Evolutionary conservation across 2,888 invertebrate genomes (phyloP).

Genomic region (Aleiodes testaceus): DNA sequence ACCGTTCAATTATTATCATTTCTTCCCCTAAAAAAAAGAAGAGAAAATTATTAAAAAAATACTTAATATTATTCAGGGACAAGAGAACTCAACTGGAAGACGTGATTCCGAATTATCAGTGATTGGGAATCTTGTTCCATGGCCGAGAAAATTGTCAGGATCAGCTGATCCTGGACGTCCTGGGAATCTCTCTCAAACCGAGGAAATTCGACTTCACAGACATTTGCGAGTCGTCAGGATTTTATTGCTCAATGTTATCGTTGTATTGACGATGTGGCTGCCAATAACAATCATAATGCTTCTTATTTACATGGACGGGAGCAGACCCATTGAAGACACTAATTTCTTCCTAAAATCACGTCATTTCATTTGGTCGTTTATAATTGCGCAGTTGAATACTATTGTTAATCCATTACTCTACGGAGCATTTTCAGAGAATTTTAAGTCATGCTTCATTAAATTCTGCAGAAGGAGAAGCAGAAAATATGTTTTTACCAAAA

Average conservation of each 20-base stretch:
- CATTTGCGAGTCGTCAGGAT: slow-evolving; percentile 75
- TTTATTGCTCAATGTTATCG: slow-evolving; percentile 75
- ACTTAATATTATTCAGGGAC: slow-evolving; percentile 45
- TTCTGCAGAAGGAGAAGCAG: slow-evolving; percentile 65
- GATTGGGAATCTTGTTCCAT: slow-evolving; percentile 74
- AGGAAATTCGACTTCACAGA: slow-evolving; percentile 74
- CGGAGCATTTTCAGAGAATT: slow-evolving; percentile 76
- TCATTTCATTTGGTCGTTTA: slow-evolving; percentile 75
- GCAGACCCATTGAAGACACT: slow-evolving; percentile 73
- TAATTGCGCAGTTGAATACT: slow-evolving; percentile 75
- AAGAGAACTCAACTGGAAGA: slow-evolving; percentile 60
- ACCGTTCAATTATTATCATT: no score
- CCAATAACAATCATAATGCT: slow-evolving; percentile 76
- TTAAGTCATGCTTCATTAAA: slow-evolving; percentile 72
- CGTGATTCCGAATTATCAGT: slow-evolving; percentile 75
- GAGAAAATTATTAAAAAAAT: no score
- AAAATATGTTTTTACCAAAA: not conserved
- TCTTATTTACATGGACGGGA: slow-evolving; percentile 76
- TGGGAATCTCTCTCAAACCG: slow-evolving; percentile 74
- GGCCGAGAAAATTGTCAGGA: slow-evolving; percentile 72
- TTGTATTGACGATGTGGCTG: slow-evolving; percentile 77
- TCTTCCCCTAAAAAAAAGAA: no score
- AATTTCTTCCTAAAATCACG: slow-evolving; percentile 75
- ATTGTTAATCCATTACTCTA: slow-evolving; percentile 76
- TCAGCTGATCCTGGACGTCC: slow-evolving; percentile 69